Evolutionary conservation across 2,888 invertebrate genomes (phyloP).

Genomic region (Ennomos erosarius): DNA sequence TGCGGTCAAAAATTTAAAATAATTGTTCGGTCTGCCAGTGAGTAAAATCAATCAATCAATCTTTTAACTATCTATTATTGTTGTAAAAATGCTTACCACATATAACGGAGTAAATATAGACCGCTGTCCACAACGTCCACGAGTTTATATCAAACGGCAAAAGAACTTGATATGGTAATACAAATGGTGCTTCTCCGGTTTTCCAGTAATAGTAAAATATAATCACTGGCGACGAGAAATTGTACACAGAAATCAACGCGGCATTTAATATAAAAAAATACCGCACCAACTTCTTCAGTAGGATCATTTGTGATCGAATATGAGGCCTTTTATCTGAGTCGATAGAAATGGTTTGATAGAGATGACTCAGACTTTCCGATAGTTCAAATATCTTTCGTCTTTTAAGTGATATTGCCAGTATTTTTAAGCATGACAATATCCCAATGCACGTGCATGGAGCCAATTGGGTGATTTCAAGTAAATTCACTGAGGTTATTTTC

Average conservation of each 20-base stretch:
- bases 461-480: conserved; percentile 63
- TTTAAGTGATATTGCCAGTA: conserved; percentile 46
- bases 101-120: conserved; percentile 57
- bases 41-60: too few relatives aligned
- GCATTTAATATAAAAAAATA: conserved; percentile 66
- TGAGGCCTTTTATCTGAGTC: conserved; percentile 48
- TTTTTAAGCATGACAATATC: conserved; percentile 56
- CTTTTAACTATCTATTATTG: too few relatives aligned
- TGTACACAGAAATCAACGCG: conserved; percentile 66
- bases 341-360: conserved; percentile 51
- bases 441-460: conserved; percentile 64
- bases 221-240: conserved; percentile 61
- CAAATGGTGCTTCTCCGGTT: conserved; percentile 49
- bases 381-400: conserved; percentile 54
- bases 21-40: too few relatives aligned
- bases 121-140: conserved; percentile 60
- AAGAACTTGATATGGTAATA: conserved; percentile 63
- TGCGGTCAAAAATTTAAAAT: too few relatives aligned
- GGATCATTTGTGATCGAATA: conserved; percentile 51
- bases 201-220: conserved; percentile 57
- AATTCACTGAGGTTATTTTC: conserved; percentile 60
- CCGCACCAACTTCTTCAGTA: conserved; percentile 58
- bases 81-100: conserved; percentile 55
- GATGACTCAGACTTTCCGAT: conserved; percentile 45
- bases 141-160: conserved; percentile 64